Conservation (phyloP, 2,888 invertebrate genomes). For the Nomada fabriciana region DNA sequence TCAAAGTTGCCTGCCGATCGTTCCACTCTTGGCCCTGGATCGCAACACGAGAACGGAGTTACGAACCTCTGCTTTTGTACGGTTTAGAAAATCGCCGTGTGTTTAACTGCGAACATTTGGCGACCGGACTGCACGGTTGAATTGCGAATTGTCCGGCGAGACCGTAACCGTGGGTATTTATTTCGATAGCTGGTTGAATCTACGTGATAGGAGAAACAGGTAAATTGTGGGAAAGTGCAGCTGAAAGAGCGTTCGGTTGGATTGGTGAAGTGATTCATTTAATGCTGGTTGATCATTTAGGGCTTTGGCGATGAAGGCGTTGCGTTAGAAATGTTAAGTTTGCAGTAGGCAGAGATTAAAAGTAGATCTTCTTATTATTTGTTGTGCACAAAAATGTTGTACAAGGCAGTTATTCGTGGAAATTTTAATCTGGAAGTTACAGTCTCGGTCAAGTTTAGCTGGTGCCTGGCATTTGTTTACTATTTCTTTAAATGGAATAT, state of each 20-base stretch:
- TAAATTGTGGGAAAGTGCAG: background rate
- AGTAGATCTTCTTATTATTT: no score
- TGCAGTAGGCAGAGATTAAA: no score
- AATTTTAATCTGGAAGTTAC: no score
- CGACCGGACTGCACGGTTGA: background rate
- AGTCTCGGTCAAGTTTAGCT: no score
- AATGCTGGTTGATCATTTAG: background rate
- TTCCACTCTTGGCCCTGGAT: slow-evolving; percentile 26
- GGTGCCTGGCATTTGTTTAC: no score
- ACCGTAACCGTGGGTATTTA: background rate
- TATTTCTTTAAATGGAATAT: no score
- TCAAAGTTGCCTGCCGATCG: slow-evolving; percentile 36
- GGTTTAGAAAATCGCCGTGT: background rate
- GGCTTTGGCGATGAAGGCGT: no score
- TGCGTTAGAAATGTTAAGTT: no score
- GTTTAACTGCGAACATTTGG: background rate
- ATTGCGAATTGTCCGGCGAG: background rate
- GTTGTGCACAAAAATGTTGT: no score
- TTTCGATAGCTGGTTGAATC: background rate
- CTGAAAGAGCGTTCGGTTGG: background rate
- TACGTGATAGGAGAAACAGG: background rate
- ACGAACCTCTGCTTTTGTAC: background rate
- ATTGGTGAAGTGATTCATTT: background rate
- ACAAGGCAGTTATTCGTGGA: no score
- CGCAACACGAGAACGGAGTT: background rate